phyloP scores from a whole-genome alignment of 2,797 vertebrate genomes.

The Phrynocephalus forsythii region DNA sequence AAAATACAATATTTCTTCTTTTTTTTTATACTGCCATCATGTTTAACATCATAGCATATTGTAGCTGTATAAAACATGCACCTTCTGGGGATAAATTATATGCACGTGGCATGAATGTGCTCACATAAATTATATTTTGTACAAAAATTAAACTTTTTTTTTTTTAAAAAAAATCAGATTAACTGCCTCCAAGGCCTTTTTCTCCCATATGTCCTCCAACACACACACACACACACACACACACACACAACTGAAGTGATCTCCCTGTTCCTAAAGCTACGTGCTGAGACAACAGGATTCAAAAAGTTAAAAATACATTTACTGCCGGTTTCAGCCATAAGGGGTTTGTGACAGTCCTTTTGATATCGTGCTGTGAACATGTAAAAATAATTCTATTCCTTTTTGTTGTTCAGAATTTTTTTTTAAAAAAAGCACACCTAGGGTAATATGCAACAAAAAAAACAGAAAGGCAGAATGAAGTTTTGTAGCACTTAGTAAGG shows the following conservation, averaged over 20 bases:
- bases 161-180: slow-evolving; percentile 74
- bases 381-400: slow-evolving; percentile 79
- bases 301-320: slow-evolving; percentile 85
- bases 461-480: slow-evolving; percentile 80
- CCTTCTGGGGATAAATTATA: slow-evolving; percentile 87
- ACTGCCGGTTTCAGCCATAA: slow-evolving; percentile 83
- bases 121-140: slow-evolving; percentile 90
- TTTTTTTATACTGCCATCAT: slow-evolving; percentile 85
- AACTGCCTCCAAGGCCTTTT: slow-evolving; percentile 83
- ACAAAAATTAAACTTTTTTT: slow-evolving; percentile 78
- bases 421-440: slow-evolving; percentile 73
- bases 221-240: slow-evolving; percentile 71
- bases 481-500: slow-evolving; percentile 81
- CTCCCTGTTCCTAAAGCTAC: slow-evolving; percentile 80
- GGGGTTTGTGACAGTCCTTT: slow-evolving; percentile 75
- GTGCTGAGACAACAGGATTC: slow-evolving; percentile 80
- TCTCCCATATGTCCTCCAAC: slow-evolving; percentile 82
- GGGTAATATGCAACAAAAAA: slow-evolving; percentile 69
- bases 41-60: slow-evolving; percentile 80
- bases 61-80: slow-evolving; percentile 90
- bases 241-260: slow-evolving; percentile 68
- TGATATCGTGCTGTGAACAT: slow-evolving; percentile 81
- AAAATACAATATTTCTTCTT: slow-evolving; percentile 79
- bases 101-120: slow-evolving; percentile 88
- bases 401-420: slow-evolving; percentile 71